Evolutionary conservation across 2,888 invertebrate genomes (phyloP).

Genomic region (Aelia acuminata): DNA sequence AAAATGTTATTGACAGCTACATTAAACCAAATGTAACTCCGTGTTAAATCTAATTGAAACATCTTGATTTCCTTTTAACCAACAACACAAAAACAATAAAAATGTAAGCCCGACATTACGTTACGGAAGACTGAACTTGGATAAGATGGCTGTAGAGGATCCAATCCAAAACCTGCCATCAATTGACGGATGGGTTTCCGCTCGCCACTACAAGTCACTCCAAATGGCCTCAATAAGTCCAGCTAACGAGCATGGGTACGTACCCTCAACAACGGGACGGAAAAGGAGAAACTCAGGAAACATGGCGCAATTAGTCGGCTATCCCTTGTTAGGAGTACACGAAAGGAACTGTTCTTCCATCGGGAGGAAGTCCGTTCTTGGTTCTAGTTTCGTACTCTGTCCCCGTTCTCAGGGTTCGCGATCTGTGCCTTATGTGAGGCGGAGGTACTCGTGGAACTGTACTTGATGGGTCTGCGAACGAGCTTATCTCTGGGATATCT

Average conservation of each 20-base stretch:
- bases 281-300: slow-evolving; percentile 34
- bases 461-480: background rate
- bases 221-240: background rate
- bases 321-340: slow-evolving; percentile 30
- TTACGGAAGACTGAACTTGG: background rate
- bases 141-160: background rate
- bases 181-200: background rate
- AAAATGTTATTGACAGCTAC: too few relatives aligned
- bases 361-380: slow-evolving; percentile 32
- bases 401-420: slow-evolving; percentile 3
- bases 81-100: too few relatives aligned
- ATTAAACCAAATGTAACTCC: too few relatives aligned
- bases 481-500: background rate
- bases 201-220: background rate
- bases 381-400: background rate
- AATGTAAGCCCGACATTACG: too few relatives aligned
- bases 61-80: too few relatives aligned
- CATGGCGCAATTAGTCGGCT: background rate
- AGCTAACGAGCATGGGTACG: background rate
- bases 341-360: background rate
- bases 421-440: background rate
- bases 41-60: too few relatives aligned
- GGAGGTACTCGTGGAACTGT: background rate
- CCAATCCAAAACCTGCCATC: background rate
- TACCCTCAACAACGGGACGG: background rate